Percentiles rank a stretch among this genome's conserved stretches.
These are phyloP conservation scores for Parthenolecanium corni DNA, from an alignment of 2,888 invertebrate genomes.

Conservation along the genomic window DNA sequence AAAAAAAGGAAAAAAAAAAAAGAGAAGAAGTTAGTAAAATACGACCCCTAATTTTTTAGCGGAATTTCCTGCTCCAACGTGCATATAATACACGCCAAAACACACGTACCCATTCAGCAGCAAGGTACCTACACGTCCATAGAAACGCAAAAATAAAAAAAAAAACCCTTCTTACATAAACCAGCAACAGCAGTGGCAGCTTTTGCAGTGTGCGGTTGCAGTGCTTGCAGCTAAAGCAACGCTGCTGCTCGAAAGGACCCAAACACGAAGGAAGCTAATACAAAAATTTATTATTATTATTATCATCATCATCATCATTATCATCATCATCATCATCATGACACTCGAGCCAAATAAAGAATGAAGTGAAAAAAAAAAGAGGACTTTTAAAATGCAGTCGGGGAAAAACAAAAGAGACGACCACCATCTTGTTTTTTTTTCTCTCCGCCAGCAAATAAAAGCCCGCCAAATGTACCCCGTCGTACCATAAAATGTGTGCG, in stretches of 20 bases:
- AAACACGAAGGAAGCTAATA: slow-evolving; percentile 4
- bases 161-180: too few species aligned
- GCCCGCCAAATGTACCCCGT: slow-evolving; percentile 18
- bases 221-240: not conserved
- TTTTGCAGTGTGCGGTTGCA: not conserved
- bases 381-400: not conserved
- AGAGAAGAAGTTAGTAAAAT: not conserved
- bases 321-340: too few species aligned
- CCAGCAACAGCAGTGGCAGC: too few species aligned
- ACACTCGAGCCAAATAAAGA: too few species aligned
- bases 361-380: not conserved
- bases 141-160: too few species aligned
- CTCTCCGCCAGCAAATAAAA: slow-evolving; percentile 8
- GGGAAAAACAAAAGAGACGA: slow-evolving; percentile 24
- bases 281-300: slow-evolving; percentile 9
- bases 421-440: slow-evolving; percentile 26
- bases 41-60: slow-evolving; percentile 6
- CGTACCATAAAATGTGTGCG: too few species aligned
- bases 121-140: too few species aligned
- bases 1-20: too few species aligned
- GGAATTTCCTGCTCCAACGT: not conserved
- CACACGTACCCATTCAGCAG: too few species aligned
- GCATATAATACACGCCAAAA: not conserved
- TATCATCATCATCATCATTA: too few species aligned
- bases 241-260: not conserved